Evolutionary conservation across 2,113 vertebrate genomes (phyloP).

Genomic region (Aptenodytes patagonicus): DNA sequence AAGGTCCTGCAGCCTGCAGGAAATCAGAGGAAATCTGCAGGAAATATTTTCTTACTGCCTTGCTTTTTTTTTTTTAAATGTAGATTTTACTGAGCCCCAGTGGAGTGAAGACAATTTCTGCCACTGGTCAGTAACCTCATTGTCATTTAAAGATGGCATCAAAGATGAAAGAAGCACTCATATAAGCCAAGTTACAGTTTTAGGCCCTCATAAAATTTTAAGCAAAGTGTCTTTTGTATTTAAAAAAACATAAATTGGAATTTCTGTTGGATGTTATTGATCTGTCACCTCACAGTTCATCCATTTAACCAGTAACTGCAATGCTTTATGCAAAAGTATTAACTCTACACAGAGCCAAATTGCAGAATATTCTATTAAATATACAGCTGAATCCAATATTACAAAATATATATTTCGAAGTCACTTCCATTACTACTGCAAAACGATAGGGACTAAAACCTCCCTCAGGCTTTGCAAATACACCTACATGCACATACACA

Average conservation of each 20-base stretch:
- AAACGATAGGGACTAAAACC: background rate
- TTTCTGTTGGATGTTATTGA: background rate
- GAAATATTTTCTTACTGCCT: background rate
- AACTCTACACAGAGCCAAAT: background rate
- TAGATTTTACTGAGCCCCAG: background rate
- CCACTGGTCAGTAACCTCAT: background rate
- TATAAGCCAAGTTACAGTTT: background rate
- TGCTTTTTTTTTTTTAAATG: background rate
- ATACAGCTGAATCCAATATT: background rate
- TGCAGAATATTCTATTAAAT: background rate
- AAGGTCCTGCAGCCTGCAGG: background rate
- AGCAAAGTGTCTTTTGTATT: background rate
- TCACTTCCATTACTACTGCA: background rate
- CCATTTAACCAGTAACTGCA: background rate
- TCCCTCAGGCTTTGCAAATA: background rate
- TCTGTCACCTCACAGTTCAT: background rate
- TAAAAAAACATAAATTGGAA: background rate
- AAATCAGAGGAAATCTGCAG: background rate
- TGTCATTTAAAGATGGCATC: background rate
- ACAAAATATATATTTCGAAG: background rate
- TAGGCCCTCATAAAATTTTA: background rate
- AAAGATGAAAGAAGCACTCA: background rate
- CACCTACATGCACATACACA: background rate
- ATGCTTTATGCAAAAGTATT: background rate
- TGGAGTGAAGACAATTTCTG: background rate